Base-by-base conservation (phyloP, 2,113 vertebrate species). In the Epinephelus lanceolatus region DNA sequence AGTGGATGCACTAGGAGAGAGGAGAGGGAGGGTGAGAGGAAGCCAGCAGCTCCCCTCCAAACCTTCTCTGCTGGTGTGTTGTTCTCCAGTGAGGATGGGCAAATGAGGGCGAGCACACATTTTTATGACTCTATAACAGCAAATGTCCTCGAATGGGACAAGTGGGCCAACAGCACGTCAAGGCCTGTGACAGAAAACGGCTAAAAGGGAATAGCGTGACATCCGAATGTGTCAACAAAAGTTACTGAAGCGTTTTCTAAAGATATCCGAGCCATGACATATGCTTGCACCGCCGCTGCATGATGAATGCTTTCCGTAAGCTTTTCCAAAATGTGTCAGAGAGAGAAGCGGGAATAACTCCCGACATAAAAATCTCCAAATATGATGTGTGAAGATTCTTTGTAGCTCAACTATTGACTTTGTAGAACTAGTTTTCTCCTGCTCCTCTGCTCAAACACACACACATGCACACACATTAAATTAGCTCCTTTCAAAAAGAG, bases 401-500 rank as follows among this genome's bases (percentile, higher is more conserved):
- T 81, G 65, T 79, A 23, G 75, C 71, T 82, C 47, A 76, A 53
- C 51, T 57, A 19, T 12, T 27, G 2, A 51, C 47, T 45, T 63
- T 71, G 21, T 55, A 33, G 8, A 63, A 45, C 49, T 25, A 15
- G 2, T 61, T 55, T 76, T 75, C 60, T 55, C 49, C 55, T n/a
- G 4, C 63, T 53, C 69, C 37, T 79, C 52, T 51, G 40, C 73
- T 56, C 19, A 30, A 51, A 37, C 5, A 37, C 17, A 55, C 78
- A 86, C 56, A 79, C 53, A 82, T 25, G 25, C 47, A 61, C 73
- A 74, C 83, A 86, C 70, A 84, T 74, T 85, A 80, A 90, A 93
- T 93, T 83, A 91, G 85, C 67, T 86, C 74, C 89, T 91, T 83
- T 81, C 27, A 71, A 85, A 84, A 74, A 70, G n/a, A 69, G 42